A percentile compares a stretch with the other conserved stretches of the same genome.
These are phyloP conservation scores for Altica lythri DNA, from an alignment of 2,888 invertebrate species.

Conservation along the genomic window DNA sequence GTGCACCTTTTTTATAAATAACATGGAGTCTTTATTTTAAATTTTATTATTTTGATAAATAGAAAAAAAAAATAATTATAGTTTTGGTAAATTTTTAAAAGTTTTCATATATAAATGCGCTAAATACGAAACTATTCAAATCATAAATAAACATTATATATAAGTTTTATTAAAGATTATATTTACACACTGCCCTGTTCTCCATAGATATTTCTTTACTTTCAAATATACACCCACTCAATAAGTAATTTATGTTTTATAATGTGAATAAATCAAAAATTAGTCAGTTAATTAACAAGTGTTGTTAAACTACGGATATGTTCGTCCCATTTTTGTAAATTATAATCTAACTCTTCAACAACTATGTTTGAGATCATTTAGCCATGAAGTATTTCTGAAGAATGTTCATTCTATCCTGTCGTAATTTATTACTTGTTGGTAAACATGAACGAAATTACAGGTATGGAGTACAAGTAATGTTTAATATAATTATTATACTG, in stretches of 20 bases:
- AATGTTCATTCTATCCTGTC: slow-evolving; percentile 4
- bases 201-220: slow-evolving; percentile 19
- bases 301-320: slow-evolving; percentile 26
- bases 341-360: slow-evolving; percentile 17
- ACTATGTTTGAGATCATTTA: slow-evolving; percentile 2
- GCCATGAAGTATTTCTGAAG: slow-evolving; percentile 2
- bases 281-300: slow-evolving; percentile 36
- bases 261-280: slow-evolving; percentile 38
- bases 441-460: slow-evolving; percentile 31
- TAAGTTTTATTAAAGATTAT: slow-evolving; percentile 20
- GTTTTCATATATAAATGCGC: neutral
- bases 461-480: slow-evolving; percentile 20
- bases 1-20: too few species aligned
- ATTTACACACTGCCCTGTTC: slow-evolving; percentile 19
- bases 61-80: too few species aligned
- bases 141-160: neutral
- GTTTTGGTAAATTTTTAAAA: too few species aligned
- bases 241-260: slow-evolving; percentile 32
- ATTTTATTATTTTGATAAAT: too few species aligned
- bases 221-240: slow-evolving; percentile 32
- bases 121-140: slow-evolving; percentile 6
- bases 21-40: too few species aligned
- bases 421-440: slow-evolving; percentile 31
- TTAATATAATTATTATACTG: slow-evolving; percentile 11
- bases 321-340: slow-evolving; percentile 36